phyloP scores from a whole-genome alignment of 2,888 invertebrate species.

The Tetragonisca angustula region DNA sequence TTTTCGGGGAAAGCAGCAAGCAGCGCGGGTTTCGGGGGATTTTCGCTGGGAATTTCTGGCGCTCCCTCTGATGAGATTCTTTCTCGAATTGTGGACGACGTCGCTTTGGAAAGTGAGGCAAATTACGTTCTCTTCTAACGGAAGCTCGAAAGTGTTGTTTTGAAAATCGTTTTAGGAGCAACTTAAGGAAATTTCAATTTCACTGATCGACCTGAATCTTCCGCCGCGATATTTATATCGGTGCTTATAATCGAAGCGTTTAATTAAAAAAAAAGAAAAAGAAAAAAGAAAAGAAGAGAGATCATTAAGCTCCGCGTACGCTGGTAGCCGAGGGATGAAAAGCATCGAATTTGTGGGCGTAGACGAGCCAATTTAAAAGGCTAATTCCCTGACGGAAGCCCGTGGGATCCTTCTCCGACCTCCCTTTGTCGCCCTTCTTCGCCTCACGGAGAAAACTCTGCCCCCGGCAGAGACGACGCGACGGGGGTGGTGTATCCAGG shows the following conservation, averaged over 20 bases:
- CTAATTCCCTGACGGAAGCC: constrained; percentile 80
- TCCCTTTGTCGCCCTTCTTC: constrained; percentile 57
- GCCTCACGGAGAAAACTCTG: constrained; percentile 53
- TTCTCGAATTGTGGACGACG: background rate
- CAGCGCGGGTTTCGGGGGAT: background rate
- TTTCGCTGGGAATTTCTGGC: background rate
- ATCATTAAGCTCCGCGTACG: background rate
- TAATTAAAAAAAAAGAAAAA: background rate
- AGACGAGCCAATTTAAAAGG: constrained; percentile 83
- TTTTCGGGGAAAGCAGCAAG: background rate
- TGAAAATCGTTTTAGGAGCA: too few species aligned
- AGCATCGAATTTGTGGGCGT: constrained; percentile 62
- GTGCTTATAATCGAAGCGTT: background rate
- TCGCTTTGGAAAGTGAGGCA: background rate
- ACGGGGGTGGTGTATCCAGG: constrained; percentile 59
- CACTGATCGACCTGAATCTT: too few species aligned
- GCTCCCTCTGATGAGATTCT: background rate
- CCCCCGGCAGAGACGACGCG: constrained; percentile 37
- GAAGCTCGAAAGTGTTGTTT: too few species aligned
- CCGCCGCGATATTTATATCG: too few species aligned
- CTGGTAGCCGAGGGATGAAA: constrained; percentile 37
- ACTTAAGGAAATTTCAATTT: too few species aligned
- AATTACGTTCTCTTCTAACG: too few species aligned
- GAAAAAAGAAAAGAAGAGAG: background rate
- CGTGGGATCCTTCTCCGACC: constrained; percentile 66